These are phyloP conservation scores for Cassiopea xamachana DNA, from an alignment of 30 jellyfish, hydroid and myxozoan species.

Conservation along the genomic window DNA sequence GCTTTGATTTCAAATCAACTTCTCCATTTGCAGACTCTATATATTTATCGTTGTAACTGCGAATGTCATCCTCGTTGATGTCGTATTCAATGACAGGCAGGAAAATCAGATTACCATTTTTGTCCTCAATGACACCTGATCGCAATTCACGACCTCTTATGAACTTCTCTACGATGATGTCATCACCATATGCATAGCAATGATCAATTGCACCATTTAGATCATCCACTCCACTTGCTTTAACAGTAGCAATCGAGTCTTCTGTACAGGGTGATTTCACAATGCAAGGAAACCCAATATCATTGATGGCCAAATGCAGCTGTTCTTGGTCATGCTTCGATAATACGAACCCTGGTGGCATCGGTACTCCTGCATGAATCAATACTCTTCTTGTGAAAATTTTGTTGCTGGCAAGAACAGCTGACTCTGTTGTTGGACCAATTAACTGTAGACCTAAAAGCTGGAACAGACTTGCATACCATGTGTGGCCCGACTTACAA, in stretches of 20 bases:
- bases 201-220: background rate
- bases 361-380: background rate
- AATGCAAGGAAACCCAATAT: background rate
- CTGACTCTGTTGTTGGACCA: background rate
- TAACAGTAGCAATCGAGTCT: background rate
- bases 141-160: slow-evolving; percentile 5
- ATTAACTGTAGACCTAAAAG: background rate
- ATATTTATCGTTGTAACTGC: background rate
- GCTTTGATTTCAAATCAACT: background rate
- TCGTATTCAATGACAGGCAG: background rate
- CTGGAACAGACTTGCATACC: background rate
- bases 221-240: background rate
- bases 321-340: background rate
- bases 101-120: background rate
- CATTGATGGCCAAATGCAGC: background rate
- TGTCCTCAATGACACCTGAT: background rate
- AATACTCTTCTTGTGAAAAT: background rate
- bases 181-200: background rate
- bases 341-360: background rate
- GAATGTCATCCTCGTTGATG: background rate
- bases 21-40: background rate
- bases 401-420: background rate
- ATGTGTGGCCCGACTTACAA: background rate
- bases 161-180: background rate
- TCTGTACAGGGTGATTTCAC: background rate